These are phyloP conservation scores for Eira barbara DNA, from an alignment of 2,113 vertebrate species.

Conservation along the genomic window DNA sequence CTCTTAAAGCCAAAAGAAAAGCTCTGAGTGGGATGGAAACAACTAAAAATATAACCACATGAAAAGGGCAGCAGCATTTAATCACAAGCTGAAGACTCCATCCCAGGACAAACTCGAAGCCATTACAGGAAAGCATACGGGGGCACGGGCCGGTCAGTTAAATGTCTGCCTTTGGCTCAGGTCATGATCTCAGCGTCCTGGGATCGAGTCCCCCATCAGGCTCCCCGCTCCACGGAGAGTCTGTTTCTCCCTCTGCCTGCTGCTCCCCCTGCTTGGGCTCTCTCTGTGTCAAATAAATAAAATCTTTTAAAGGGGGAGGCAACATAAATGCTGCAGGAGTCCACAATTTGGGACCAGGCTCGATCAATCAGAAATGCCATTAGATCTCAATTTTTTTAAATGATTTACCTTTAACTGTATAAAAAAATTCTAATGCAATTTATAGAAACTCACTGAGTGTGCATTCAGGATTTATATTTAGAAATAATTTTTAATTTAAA, in stretches of 20 bases:
- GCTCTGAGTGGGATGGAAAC: background rate
- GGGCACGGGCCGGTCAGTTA: too few species aligned
- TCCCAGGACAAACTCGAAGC: slow-evolving; percentile 62
- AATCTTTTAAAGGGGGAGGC: background rate
- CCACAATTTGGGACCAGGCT: slow-evolving; percentile 39
- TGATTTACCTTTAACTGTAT: background rate
- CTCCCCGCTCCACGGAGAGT: too few species aligned
- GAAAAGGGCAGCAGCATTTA: background rate
- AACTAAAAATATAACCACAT: background rate
- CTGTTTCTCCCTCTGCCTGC: too few species aligned
- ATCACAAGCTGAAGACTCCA: background rate
- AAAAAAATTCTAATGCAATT: background rate
- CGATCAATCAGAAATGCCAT: background rate
- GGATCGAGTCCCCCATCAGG: too few species aligned
- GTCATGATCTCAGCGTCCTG: too few species aligned
- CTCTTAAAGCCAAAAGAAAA: background rate
- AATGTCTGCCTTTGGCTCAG: too few species aligned
- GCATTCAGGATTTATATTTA: background rate
- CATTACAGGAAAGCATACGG: slow-evolving; percentile 39
- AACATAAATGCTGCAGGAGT: slow-evolving; percentile 11
- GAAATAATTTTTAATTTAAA: background rate
- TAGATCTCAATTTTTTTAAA: background rate
- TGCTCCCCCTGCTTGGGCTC: too few species aligned
- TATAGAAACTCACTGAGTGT: background rate
- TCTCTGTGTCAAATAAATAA: too few species aligned